Conservation (phyloP, 2,888 invertebrate genomes). For the Mamestra brassicae region DNA sequence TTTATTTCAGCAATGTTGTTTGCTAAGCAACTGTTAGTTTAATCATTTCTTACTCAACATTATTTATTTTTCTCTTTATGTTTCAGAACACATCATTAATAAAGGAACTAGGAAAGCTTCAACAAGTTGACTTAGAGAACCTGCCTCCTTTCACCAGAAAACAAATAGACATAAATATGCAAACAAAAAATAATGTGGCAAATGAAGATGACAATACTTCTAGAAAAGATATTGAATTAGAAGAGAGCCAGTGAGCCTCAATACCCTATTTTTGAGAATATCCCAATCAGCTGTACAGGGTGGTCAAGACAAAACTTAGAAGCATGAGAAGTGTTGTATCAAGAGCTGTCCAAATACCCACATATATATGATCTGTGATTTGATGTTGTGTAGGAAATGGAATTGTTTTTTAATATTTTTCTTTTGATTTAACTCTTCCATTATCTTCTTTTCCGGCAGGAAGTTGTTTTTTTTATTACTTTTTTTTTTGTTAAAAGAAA, state of each 20-base stretch:
- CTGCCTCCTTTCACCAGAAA: slow-evolving; percentile 73
- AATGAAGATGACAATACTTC: slow-evolving; percentile 71
- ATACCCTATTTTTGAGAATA: neutral
- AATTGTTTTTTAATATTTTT: neutral
- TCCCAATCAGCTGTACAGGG: neutral
- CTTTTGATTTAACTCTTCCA: neutral
- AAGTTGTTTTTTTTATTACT: neutral
- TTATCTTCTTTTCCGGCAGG: neutral
- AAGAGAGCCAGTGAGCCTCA: slow-evolving; percentile 70
- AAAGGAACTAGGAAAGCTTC: slow-evolving; percentile 74
- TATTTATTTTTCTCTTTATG: neutral
- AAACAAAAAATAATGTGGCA: slow-evolving; percentile 68
- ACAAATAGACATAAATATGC: slow-evolving; percentile 67
- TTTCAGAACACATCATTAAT: slow-evolving; percentile 80
- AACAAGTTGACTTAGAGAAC: slow-evolving; percentile 76
- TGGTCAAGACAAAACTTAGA: neutral
- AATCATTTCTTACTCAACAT: too few relatives aligned
- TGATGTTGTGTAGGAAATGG: neutral
- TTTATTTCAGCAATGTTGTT: neutral
- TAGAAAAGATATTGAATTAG: slow-evolving; percentile 73
- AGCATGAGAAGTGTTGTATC: neutral
- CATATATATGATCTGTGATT: neutral
- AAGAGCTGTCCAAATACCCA: neutral
- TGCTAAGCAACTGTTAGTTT: neutral
- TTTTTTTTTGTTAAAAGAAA: neutral